A percentile compares a stretch with the other conserved stretches of the same genome.
phyloP scores from a whole-genome alignment of 1,140 invertebrate genomes.

The Metopolophium dirhodum region DNA sequence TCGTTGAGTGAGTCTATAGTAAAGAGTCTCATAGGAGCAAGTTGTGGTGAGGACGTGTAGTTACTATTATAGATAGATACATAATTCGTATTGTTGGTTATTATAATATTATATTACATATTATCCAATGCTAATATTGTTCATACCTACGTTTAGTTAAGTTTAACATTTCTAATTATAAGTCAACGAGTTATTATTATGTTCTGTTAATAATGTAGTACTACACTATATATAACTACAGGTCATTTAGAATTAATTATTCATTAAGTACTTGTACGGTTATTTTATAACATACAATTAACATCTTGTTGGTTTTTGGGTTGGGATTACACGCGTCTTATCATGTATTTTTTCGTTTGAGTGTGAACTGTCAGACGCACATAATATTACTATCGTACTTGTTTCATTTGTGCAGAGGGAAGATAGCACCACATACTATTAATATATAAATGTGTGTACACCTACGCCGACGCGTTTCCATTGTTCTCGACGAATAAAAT shows the following conservation, averaged over 20 bases:
- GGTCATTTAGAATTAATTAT: background rate
- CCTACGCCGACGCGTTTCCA: constrained; percentile 24
- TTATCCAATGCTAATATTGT: background rate
- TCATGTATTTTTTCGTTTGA: background rate
- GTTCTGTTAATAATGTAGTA: background rate
- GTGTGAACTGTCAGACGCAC: background rate
- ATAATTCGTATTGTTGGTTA: background rate
- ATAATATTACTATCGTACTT: background rate
- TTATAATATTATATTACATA: background rate
- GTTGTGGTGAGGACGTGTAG: too few species aligned
- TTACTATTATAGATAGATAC: background rate
- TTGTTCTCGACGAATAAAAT: constrained; percentile 43
- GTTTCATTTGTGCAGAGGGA: background rate
- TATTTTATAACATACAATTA: background rate
- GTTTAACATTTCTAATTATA: background rate
- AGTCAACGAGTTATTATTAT: background rate
- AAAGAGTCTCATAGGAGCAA: background rate
- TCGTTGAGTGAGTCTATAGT: background rate
- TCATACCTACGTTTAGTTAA: background rate
- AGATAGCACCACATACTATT: background rate
- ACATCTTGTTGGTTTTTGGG: background rate
- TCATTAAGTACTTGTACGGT: background rate
- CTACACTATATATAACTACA: background rate
- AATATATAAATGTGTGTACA: background rate
- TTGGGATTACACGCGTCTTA: background rate